Percentiles rank a stretch among this genome's conserved stretches.
Conservation (phyloP, 2,888 invertebrate species). For the Metopia argyrocephala region DNA sequence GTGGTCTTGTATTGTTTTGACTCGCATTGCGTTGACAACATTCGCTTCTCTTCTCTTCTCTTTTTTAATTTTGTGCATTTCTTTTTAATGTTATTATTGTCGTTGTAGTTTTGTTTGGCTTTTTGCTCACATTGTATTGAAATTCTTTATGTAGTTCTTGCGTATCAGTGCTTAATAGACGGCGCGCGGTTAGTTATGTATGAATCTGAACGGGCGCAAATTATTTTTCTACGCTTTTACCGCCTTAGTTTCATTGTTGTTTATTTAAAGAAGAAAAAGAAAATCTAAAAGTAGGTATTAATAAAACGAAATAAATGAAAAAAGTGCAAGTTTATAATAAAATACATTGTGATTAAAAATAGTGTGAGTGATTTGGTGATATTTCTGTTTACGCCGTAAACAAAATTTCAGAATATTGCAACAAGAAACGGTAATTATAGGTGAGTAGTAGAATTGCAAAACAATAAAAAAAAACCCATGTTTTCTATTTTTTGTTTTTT, state of each 20-base stretch:
- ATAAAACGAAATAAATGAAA: conserved; percentile 16
- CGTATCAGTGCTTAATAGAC: conserved; percentile 52
- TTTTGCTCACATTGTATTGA: conserved; percentile 42
- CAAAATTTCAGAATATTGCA: background rate
- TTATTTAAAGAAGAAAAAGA: conserved; percentile 37
- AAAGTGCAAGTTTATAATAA: background rate
- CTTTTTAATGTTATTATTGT: conserved; percentile 37
- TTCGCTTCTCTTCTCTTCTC: too few species aligned
- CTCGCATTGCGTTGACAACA: conserved; percentile 59
- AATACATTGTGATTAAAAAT: background rate
- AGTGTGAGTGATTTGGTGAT: background rate
- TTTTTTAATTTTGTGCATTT: conserved; percentile 57
- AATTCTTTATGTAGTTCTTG: conserved; percentile 53
- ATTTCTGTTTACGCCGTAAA: background rate
- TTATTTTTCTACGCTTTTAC: conserved; percentile 19
- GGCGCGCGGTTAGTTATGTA: conserved; percentile 44
- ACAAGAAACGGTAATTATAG: too few species aligned
- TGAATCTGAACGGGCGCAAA: conserved; percentile 35
- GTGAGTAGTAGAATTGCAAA: background rate
- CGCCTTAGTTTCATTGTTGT: background rate
- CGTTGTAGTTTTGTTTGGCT: conserved; percentile 33
- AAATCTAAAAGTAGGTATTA: too few species aligned
- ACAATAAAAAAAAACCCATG: too few species aligned
- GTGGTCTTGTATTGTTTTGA: conserved; percentile 45
- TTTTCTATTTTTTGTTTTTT: too few species aligned